Evolutionary conservation across 64 coral and sea anemone species (phyloP).

Genomic region (Catalaphyllia jardinei): DNA sequence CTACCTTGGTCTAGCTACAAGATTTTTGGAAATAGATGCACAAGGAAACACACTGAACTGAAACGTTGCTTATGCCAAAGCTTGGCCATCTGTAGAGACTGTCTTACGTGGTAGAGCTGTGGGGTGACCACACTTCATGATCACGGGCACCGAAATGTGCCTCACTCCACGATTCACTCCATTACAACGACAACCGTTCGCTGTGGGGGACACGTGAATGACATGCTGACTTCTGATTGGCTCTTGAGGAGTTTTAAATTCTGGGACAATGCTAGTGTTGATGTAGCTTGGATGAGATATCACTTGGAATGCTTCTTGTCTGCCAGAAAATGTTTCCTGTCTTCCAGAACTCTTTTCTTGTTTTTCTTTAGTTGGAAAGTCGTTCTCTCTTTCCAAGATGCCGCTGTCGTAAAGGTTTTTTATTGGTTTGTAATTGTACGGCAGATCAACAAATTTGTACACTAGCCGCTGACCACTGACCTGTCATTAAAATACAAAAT

Average conservation of each 20-base stretch:
- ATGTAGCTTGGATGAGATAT: conserved; percentile 7
- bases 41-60: no score
- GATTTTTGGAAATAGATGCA: background rate
- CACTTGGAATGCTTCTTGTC: conserved; percentile 34
- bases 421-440: conserved; percentile 82
- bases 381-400: background rate
- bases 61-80: background rate
- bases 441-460: conserved; percentile 98
- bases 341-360: background rate
- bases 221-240: conserved; percentile 39
- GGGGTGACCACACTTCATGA: conserved; percentile 58
- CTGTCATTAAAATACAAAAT: conserved; percentile 19
- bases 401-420: conserved; percentile 39
- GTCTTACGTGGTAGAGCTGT: background rate
- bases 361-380: background rate
- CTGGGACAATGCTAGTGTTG: background rate
- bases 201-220: background rate
- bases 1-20: no score
- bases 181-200: background rate
- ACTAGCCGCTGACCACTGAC: conserved; percentile 94
- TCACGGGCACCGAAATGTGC: conserved; percentile 55
- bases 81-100: background rate
- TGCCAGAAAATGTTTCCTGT: background rate
- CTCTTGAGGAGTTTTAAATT: conserved; percentile 29
- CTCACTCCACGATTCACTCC: background rate